phyloP scores from a whole-genome alignment of 2,113 vertebrate genomes.

The Neolamprologus longior region DNA sequence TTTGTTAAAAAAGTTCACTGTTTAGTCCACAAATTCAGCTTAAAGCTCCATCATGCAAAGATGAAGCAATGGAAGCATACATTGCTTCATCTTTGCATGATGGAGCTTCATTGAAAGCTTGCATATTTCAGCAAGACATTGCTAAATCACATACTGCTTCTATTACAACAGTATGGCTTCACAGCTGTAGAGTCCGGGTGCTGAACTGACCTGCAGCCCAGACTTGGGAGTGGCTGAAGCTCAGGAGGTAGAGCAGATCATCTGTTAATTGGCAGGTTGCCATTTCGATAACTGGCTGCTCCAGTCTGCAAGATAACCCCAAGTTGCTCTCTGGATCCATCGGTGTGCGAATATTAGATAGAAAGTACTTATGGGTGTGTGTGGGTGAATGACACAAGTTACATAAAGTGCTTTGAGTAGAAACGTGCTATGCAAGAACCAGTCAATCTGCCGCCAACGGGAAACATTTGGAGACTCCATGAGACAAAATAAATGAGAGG shows the following conservation, averaged over 20 bases:
- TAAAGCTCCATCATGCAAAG: neutral
- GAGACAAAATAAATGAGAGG: neutral
- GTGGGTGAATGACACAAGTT: neutral
- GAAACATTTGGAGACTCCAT: neutral
- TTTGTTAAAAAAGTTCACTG: neutral
- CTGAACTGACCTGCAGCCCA: neutral
- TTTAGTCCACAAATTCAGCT: neutral
- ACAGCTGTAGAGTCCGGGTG: neutral
- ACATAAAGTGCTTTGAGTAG: neutral
- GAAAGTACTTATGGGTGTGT: neutral
- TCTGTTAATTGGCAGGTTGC: neutral
- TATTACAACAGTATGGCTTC: neutral
- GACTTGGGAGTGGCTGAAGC: neutral
- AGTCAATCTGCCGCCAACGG: rapidly evolving
- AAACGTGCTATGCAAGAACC: neutral
- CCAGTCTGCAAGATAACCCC: neutral
- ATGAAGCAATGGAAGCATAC: neutral
- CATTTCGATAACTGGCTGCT: neutral
- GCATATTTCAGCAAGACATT: neutral
- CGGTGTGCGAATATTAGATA: neutral
- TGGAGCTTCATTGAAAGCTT: neutral
- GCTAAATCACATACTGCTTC: neutral
- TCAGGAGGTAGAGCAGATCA: rapidly evolving
- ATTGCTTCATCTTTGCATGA: neutral
- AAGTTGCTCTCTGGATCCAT: neutral